Evolutionary conservation across 2,888 invertebrate genomes (phyloP), one percentile per base, ranked within the genome.

Genomic region (Lumbricus terrestris): DNA sequence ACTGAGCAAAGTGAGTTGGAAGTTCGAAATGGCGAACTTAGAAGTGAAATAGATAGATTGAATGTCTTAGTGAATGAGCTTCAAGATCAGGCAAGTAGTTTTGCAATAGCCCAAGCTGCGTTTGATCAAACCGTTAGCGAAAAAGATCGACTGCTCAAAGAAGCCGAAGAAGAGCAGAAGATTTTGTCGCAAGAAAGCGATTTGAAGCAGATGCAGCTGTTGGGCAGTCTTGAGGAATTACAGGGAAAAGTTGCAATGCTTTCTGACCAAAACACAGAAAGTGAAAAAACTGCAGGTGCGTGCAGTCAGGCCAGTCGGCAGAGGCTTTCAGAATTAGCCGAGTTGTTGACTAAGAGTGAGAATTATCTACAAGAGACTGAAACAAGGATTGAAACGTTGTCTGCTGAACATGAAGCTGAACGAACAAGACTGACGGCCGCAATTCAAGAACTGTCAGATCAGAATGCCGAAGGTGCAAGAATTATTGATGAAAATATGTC

Each of bases 371-470:
- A 18, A 85, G 37, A 85, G n/a, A 5, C 85, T 85, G 85, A 85
- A 85, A 16, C 16, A 34, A 85, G 35, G 35, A 85, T 85, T 1
- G 85, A 85, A 37, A 23, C 18, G 34, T 35, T 85, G 85, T 85
- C 85, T 85, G 35, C 20, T 85, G 85, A 85, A 35, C 85, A 85
- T 33, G 37, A 35, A 20, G 85, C 85, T 85, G 85, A 85, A 85
- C 34, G 34, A 85, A 35, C 0, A 0, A 34, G 85, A 35, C 85
- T 85, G 20, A 23, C 16, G 37, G 85, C 85, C 18, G 15, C 8
- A 85, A 85, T 85, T 85, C 33, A 85, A 37, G 85, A 85, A 85
- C 85, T 83, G 33, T 33, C 83, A 20, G 20, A 83, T 20, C 34
- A 85, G 16, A 35, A n/a, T 29, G 69, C n/a, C n/a, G 69, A 69